A percentile compares a stretch with the other conserved stretches of the same genome.
Evolutionary conservation across 2,797 vertebrate genomes (phyloP).

Genomic region (Sphenodon punctatus): DNA sequence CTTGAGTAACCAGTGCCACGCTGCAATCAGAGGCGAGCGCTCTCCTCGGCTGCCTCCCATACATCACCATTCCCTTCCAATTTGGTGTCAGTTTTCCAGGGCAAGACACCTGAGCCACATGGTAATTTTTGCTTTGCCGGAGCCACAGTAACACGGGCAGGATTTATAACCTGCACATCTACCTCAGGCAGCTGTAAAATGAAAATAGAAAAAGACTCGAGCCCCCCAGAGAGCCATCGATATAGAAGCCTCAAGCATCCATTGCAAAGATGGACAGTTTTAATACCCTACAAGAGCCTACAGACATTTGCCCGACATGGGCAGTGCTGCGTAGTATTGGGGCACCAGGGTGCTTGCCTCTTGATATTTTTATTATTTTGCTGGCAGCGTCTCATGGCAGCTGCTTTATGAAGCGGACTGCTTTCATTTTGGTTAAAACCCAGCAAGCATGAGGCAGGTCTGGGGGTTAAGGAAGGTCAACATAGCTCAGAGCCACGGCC

Average conservation of each 20-base stretch:
- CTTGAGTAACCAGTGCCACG: neutral
- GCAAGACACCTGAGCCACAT: neutral
- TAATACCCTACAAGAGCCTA: conserved; percentile 2
- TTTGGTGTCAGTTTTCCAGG: accelerated
- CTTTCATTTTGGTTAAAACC: conserved; percentile 22
- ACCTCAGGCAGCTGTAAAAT: neutral
- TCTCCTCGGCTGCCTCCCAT: neutral
- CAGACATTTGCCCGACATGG: neutral
- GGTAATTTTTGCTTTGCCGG: neutral
- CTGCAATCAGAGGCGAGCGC: accelerated
- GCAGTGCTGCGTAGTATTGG: neutral
- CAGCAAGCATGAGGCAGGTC: neutral
- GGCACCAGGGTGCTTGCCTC: neutral
- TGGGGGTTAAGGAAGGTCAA: neutral
- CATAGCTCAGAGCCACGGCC: neutral
- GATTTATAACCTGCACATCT: neutral
- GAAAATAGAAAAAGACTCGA: accelerated
- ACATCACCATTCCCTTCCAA: neutral
- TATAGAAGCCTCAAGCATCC: neutral
- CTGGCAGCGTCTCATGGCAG: conserved; percentile 23
- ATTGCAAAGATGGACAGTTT: conserved; percentile 39
- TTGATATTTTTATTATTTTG: conserved; percentile 20
- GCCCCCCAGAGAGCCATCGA: neutral
- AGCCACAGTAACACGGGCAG: neutral
- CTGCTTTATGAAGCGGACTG: neutral